Evolutionary conservation across 2,888 invertebrate species (phyloP), one percentile per base, ranked within the genome.

Genomic region (Eristalis arbustorum): DNA sequence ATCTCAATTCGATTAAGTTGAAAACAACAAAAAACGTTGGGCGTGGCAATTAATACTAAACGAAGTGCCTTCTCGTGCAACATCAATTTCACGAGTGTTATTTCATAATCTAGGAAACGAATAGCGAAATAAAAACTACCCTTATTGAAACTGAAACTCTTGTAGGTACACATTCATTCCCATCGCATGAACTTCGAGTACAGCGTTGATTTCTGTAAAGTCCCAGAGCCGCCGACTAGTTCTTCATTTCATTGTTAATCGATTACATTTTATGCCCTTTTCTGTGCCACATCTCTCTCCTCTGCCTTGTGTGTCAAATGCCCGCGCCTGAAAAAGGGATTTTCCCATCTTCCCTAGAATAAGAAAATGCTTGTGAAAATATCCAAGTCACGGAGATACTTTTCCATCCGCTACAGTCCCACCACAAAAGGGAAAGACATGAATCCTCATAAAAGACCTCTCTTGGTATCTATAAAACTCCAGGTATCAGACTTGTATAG

Each of bases 381-480:
- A 18, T 49, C 49, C 49, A 49, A 49, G 49, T 49, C 49, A 49
- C 49, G 49, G 49, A n/a, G n/a, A 49, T 49, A 18, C 8, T n/a
- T 49, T 49, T 49, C 18, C 18, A 49, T 49, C 18, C 49, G 18
- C 49, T 8, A 49, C 37, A 13, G 37, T 67, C 31, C 3, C 49
- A 11, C 49, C 49, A 68, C 28, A 69, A 59, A 59, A 37, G 31
- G 13, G 25, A 40, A 49, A 49, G 49, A 61, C 37, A 71, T 71
- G 59, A 61, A 71, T 71, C 37, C 71, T 40, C 23, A 61, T 6
- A 71, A 59, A 71, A 71, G 11, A 71, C 61, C 59, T 59, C 14
- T 28, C 25, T 14, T 59, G 25, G 13, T 25, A 59, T 59, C 59
- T 28, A n/a, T 59, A 11, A 23, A 59, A 25, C 25, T 59, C 3